These are phyloP conservation scores for Gnatocerus cornutus DNA, from an alignment of 2,888 invertebrate genomes.

Conservation along the genomic window DNA sequence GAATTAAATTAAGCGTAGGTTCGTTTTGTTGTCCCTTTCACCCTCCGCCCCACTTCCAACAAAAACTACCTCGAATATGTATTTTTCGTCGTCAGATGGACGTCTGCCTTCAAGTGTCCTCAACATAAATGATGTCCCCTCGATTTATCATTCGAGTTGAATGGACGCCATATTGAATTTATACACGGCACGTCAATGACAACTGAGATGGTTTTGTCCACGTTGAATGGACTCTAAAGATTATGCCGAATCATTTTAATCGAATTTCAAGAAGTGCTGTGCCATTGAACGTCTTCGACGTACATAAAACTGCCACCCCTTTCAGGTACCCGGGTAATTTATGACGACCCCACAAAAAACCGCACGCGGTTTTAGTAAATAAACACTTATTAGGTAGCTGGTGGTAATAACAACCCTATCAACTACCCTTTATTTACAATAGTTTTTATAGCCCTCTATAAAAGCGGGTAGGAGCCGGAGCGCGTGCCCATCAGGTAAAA, in stretches of 20 bases:
- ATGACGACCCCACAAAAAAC: constrained; percentile 35
- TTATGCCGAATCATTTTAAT: constrained; percentile 58
- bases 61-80: constrained; percentile 45
- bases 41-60: constrained; percentile 24
- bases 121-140: constrained; percentile 60
- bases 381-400: constrained; percentile 51
- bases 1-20: constrained; percentile 52
- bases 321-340: constrained; percentile 17
- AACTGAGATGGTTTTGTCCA: constrained; percentile 61
- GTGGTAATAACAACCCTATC: constrained; percentile 51
- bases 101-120: constrained; percentile 53
- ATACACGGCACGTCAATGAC: constrained; percentile 62
- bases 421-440: constrained; percentile 65
- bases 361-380: constrained; percentile 45
- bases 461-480: constrained; percentile 49
- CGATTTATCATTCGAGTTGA: constrained; percentile 63
- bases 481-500: constrained; percentile 49
- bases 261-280: constrained; percentile 51
- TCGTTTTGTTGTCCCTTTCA: constrained; percentile 20
- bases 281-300: too few species aligned
- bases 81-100: constrained; percentile 43
- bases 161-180: constrained; percentile 63
- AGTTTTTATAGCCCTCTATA: constrained; percentile 62
- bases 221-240: constrained; percentile 58
- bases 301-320: too few species aligned